These are phyloP conservation scores for Tetraneura akinire DNA, from an alignment of 1,140 invertebrate species.

Conservation along the genomic window DNA sequence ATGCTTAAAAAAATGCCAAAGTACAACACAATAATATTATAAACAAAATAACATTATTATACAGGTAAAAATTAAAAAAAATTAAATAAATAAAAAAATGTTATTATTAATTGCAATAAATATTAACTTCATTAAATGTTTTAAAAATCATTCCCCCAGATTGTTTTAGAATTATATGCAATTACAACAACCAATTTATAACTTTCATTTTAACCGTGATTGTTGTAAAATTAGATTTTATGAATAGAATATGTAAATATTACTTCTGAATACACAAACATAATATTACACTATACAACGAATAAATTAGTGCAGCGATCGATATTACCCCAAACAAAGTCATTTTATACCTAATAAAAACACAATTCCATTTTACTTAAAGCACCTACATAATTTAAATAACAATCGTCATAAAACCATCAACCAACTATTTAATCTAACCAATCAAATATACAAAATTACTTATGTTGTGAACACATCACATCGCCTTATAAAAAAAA, in stretches of 20 bases:
- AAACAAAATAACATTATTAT: background rate
- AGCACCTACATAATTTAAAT: background rate
- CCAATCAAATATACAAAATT: background rate
- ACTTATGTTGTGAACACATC: no score
- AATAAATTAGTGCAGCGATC: background rate
- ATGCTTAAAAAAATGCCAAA: background rate
- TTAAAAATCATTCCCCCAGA: background rate
- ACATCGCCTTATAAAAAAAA: no score
- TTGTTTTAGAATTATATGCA: background rate
- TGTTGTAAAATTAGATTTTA: slow-evolving; percentile 20
- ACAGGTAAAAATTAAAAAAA: background rate
- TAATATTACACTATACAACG: background rate
- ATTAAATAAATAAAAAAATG: background rate
- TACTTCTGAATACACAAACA: slow-evolving; percentile 4
- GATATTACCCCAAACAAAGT: background rate
- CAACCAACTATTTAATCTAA: background rate
- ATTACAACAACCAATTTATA: slow-evolving; percentile 14
- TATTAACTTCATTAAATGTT: background rate
- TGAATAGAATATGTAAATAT: slow-evolving; percentile 5
- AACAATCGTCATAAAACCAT: background rate
- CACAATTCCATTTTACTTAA: background rate
- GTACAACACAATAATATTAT: background rate
- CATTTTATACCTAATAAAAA: background rate
- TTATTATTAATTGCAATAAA: no score
- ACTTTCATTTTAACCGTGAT: slow-evolving; percentile 5